Base-by-base conservation (phyloP, 2,888 invertebrate species). In the Notocelia uddmanniana region DNA sequence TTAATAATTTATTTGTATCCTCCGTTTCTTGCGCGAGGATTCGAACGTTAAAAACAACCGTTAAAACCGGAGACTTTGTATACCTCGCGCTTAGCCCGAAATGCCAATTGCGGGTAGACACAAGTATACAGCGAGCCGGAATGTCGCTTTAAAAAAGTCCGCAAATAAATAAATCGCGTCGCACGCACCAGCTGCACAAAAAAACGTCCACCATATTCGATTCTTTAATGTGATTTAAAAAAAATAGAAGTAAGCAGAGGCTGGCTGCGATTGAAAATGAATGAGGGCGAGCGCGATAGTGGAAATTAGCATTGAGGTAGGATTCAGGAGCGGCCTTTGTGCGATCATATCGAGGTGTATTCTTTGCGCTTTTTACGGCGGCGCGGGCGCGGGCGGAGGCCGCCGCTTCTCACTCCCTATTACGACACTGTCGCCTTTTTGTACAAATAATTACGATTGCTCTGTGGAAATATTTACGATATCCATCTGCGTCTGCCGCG, bases 1-100 rank as follows among this genome's bases (percentile, higher is more conserved):
- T 93, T 93, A 93, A 93, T 93, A 93, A 93, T 93, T 93, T 93
- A 93, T 93, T 93, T 93, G 92, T 92, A 92, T 92, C 91, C 88
- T 87, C 86, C 86, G 87, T 87, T 93, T 90, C 88, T 90, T 91
- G 89, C 82, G 89, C 88, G 89, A 88, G 87, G 89, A 85, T 85
- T 81, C 87, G 89, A 90, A 92, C 93, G 93, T 93, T 93, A 92
- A 93, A 92, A 93, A 93, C 91, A 92, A 92, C 93, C 92, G 93
- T 93, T 93, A 93, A 93, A 87, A 92, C 91, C 89, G 88, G 83
- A 85, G 91, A 92, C 92, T 91, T 92, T 92, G 92, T 92, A 89
- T 91, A 91, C 90, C 89, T 90, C 89, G 89, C 90, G 93, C 90
- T 93, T 90, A 91, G 92, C 82, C 90, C 90, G 90, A 93, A 92